Evolutionary conservation across 2,888 invertebrate genomes (phyloP).

Genomic region (Morpho deidamia): DNA sequence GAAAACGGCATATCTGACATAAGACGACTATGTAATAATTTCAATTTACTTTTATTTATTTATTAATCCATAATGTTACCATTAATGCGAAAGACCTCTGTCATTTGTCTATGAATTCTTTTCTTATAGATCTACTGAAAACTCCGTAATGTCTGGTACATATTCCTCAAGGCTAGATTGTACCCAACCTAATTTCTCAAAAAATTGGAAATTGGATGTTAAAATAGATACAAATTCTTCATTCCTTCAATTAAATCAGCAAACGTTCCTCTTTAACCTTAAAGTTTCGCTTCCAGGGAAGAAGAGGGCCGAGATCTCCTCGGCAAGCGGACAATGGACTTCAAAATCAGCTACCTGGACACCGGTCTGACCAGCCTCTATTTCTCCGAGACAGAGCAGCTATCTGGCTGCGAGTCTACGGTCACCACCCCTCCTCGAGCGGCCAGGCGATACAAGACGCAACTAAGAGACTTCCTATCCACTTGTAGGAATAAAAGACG

Average conservation of each 20-base stretch:
- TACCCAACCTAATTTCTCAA: too few species aligned
- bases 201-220: neutral
- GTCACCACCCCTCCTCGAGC: constrained; percentile 87
- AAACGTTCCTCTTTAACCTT: neutral
- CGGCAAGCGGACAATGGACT: constrained; percentile 99
- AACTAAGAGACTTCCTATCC: constrained; percentile 93
- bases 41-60: too few species aligned
- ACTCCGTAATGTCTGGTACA: too few species aligned
- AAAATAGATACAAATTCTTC: neutral
- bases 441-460: constrained; percentile 94
- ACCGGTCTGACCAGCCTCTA: constrained; percentile 94
- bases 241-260: neutral
- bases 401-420: constrained; percentile 80
- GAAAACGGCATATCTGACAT: too few species aligned
- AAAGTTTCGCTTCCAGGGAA: constrained; percentile 82
- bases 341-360: constrained; percentile 98
- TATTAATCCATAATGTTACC: too few species aligned
- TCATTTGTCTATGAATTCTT: too few species aligned
- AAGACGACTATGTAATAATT: too few species aligned
- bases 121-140: too few species aligned
- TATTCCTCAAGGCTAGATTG: too few species aligned
- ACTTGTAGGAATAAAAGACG: constrained; percentile 92
- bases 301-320: constrained; percentile 98
- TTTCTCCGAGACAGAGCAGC: constrained; percentile 91
- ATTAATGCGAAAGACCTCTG: too few species aligned